Conservation (phyloP, 2,888 invertebrate species). For the Noctua pronuba region DNA sequence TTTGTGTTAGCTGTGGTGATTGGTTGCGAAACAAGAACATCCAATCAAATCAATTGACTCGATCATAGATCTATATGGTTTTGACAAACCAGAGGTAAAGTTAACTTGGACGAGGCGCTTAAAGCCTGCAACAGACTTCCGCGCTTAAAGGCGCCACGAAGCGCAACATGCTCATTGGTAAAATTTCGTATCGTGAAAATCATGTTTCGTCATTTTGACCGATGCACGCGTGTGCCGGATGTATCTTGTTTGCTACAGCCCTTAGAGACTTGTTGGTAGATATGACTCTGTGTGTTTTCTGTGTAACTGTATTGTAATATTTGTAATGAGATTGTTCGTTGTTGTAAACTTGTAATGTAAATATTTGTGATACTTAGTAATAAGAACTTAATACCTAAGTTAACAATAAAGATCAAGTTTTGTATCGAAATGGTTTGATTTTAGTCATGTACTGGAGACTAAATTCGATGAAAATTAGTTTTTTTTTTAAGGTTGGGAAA, state of each 20-base stretch:
- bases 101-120: neutral
- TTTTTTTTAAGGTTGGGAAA: too few species aligned
- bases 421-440: slow-evolving; percentile 35
- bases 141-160: neutral
- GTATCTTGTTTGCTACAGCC: neutral
- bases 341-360: slow-evolving; percentile 41
- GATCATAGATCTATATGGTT: neutral
- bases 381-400: slow-evolving; percentile 34
- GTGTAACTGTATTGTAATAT: slow-evolving; percentile 10
- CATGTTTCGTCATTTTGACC: neutral
- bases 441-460: neutral
- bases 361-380: slow-evolving; percentile 57
- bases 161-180: neutral
- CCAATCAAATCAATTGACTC: neutral
- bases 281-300: neutral
- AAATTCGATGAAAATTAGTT: neutral
- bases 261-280: neutral
- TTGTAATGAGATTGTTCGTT: slow-evolving; percentile 16
- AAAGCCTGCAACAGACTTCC: neutral
- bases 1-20: neutral
- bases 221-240: too few species aligned
- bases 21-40: neutral
- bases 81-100: neutral
- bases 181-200: neutral
- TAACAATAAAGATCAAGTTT: slow-evolving; percentile 28